Base-by-base conservation (phyloP, 2,888 invertebrate genomes). In the Sminthurinus aureus region DNA sequence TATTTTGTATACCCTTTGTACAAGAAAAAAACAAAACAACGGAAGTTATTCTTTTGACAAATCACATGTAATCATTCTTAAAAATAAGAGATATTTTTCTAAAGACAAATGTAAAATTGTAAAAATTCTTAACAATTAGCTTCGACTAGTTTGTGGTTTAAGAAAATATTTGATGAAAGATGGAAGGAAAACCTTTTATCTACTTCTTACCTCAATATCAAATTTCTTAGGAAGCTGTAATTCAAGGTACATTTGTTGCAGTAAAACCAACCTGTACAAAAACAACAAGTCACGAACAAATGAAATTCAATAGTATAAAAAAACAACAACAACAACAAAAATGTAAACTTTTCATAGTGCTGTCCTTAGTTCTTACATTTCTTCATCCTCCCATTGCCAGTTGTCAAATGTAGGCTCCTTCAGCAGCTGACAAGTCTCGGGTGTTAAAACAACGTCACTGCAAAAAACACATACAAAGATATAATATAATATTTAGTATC, bases 161-260 rank as follows among this genome's bases (percentile, higher is more conserved):
- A 38, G 6, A 38, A 6, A 1, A 38, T 38, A 38, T 38, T 38
- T 38, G 6, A 38, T 38, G 6, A 4, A 38, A 64, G n/a, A 15
- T 58, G 58, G 58, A 58, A 58, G 58, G 9, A 58, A 38, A 38
- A 38, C 38, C 38, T 18, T 18, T n/a, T 64, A 4, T 64, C 64
- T 64, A 2, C 64, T n/a, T 38, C 38, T 38, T 38, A 38, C 38
- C 38, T 38, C 38, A 58, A 58, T 69, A 69, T 22, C 71, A 90
- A 95, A 95, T 91, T 94, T 94, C 87, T 93, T 92, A 86, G 93
- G 92, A 89, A 96, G 93, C 88, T 94, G 94, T 89, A 95, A 92
- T 90, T 95, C 95, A 88, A 94, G 91, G 91, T 94, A 96, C 95
- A 96, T 96, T 89, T 94, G 94, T 90, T 95, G 94, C 89, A 96